phyloP scores from a whole-genome alignment of 2,113 vertebrate genomes.

The Thymallus thymallus region DNA sequence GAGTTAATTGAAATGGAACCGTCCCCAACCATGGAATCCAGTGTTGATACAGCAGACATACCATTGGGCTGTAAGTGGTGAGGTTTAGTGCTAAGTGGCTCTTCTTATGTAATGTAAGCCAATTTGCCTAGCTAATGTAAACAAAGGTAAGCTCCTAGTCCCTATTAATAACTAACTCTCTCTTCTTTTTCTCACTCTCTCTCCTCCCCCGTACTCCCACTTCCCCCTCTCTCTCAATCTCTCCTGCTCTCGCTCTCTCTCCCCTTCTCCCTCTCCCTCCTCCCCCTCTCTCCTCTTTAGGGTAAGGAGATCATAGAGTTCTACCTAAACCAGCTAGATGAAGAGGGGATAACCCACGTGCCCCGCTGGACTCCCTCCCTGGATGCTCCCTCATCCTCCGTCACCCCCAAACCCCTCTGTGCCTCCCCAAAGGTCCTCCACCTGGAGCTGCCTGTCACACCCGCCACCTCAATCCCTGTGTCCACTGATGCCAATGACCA shows the following conservation, averaged over 20 bases:
- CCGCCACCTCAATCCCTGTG: constrained; percentile 47
- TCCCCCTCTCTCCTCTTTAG: constrained; percentile 57
- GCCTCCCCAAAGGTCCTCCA: constrained; percentile 52
- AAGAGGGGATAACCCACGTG: constrained; percentile 84
- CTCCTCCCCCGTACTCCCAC: too few species aligned
- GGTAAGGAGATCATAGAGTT: constrained; percentile 97
- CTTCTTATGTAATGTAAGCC: background rate
- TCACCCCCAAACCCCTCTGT: constrained; percentile 59
- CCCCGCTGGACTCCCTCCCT: constrained; percentile 82
- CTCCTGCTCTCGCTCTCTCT: background rate
- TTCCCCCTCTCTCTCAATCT: background rate
- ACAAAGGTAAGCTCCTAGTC: too few species aligned
- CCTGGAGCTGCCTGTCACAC: constrained; percentile 35
- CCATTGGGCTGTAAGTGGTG: background rate
- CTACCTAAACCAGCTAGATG: constrained; percentile 88
- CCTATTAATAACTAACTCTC: too few species aligned
- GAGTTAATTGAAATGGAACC: too few species aligned
- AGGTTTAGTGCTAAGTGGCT: background rate
- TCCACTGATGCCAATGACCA: constrained; percentile 71
- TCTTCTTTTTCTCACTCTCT: background rate
- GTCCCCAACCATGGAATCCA: too few species aligned
- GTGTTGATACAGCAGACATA: background rate
- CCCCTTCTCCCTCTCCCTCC: background rate
- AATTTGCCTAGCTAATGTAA: too few species aligned
- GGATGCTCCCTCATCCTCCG: constrained; percentile 25